Evolutionary conservation across 2,888 invertebrate genomes (phyloP), one percentile per base, ranked within the genome.

Genomic region (Ceramica pisi): DNA sequence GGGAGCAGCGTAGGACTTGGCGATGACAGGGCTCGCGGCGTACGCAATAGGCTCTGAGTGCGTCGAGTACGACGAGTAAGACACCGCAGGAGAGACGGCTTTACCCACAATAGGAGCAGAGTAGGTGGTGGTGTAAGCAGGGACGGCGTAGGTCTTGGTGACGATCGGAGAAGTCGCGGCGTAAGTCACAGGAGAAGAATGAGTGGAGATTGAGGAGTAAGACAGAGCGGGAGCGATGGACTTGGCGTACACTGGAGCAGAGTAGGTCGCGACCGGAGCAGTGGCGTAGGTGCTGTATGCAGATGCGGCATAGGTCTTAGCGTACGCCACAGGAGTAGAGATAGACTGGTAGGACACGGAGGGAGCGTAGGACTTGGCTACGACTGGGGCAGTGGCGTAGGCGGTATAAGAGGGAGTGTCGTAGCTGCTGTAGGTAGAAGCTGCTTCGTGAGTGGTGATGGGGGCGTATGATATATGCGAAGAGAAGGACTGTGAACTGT

Each of bases 231-330:
- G 90, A 38, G 46, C 71, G 35, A 80, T 80, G 0, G 72, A 1
- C 0, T 73, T 66, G 73, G 97, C 96, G 92, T 21, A 89, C 85
- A 26, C 88, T 87, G 92, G 90, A 86, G 96, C 95, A 62, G 94
- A 86, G 70, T 89, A 85, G 16, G 89, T 21, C 0, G 74, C 21
- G 21, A 69, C 10, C 0, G 85, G 91, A 10, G 96, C 94, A 81
- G 89, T 75, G 75, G 84, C 70, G 92, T 92, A 92, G 75, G 94
- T 91, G 41, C 88, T 84, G 53, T 88, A 80, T 21, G 90, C 85
- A 21, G 89, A 90, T 0, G 83, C 84, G 62, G 87, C 87, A 60
- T 86, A 84, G 87, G 81, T 90, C 90, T 81, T 91, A 90, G 80
- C 82, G 71, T 91, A 84, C 41, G 90, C 84, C 12, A 90, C 78